phyloP scores from a whole-genome alignment of 1,140 invertebrate genomes.

The Drosophila pectinifera region DNA sequence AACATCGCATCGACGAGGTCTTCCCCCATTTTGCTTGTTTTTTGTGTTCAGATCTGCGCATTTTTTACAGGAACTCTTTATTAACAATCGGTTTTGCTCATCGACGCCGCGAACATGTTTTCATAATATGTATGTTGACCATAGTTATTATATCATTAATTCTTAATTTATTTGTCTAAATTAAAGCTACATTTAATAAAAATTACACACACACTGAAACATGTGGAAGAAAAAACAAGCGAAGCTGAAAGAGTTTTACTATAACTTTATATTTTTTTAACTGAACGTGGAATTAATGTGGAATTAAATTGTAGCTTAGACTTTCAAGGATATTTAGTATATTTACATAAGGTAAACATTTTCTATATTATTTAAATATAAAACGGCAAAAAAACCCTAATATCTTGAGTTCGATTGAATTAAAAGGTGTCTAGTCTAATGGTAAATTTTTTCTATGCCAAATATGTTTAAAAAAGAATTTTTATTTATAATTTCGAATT shows the following conservation, averaged over 20 bases:
- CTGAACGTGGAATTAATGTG: not conserved
- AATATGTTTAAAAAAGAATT: too few species aligned
- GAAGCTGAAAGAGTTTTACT: not conserved
- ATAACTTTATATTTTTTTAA: not conserved
- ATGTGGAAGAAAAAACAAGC: slow-evolving; percentile 47
- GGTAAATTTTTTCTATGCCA: too few species aligned
- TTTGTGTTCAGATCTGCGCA: slow-evolving; percentile 57
- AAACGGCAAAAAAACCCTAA: too few species aligned
- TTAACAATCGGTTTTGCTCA: slow-evolving; percentile 60
- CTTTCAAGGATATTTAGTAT: not conserved
- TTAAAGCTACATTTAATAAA: slow-evolving; percentile 79
- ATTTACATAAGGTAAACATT: not conserved
- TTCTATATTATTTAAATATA: too few species aligned
- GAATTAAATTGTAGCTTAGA: not conserved
- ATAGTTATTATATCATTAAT: slow-evolving; percentile 82
- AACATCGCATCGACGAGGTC: slow-evolving; percentile 32
- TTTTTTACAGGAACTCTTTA: slow-evolving; percentile 44
- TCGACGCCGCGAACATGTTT: slow-evolving; percentile 40
- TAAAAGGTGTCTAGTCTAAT: too few species aligned
- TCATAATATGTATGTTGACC: slow-evolving; percentile 66
- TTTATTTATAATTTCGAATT: too few species aligned
- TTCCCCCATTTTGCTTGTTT: slow-evolving; percentile 42
- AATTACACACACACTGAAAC: slow-evolving; percentile 57
- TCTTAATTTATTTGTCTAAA: slow-evolving; percentile 82
- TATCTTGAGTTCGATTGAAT: too few species aligned